Percentiles rank a stretch among this genome's conserved stretches.
Evolutionary conservation across 1,140 invertebrate species (phyloP).

Genomic region (Ceratosolen solmsi): DNA sequence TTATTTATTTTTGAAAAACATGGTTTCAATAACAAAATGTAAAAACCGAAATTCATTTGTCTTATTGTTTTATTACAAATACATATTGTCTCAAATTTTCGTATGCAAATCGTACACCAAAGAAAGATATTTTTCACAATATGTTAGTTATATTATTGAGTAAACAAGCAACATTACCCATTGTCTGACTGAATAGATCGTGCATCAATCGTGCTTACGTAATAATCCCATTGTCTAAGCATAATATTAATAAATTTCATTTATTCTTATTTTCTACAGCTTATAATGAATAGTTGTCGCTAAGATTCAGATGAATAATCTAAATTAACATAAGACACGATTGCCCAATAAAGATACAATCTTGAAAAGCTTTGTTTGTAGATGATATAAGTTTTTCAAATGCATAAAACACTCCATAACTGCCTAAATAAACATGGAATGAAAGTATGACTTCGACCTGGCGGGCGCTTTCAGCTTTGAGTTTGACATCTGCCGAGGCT

Average conservation of each 20-base stretch:
- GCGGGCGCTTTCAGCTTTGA: background rate
- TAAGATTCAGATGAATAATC: background rate
- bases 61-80: background rate
- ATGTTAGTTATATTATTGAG: background rate
- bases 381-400: background rate
- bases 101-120: background rate
- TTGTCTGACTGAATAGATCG: background rate
- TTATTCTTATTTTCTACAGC: background rate
- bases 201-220: no score
- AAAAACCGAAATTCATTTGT: background rate
- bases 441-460: background rate
- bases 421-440: background rate
- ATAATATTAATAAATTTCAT: background rate
- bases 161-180: background rate
- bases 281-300: background rate
- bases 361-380: background rate
- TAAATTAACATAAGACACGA: background rate
- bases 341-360: background rate
- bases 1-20: background rate
- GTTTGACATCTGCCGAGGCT: background rate
- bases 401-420: no score
- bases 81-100: background rate
- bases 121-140: background rate
- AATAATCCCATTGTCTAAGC: background rate
- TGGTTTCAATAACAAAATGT: background rate